Base-by-base conservation (phyloP, 1,140 invertebrate species). In the Leptopilina clavipes region DNA sequence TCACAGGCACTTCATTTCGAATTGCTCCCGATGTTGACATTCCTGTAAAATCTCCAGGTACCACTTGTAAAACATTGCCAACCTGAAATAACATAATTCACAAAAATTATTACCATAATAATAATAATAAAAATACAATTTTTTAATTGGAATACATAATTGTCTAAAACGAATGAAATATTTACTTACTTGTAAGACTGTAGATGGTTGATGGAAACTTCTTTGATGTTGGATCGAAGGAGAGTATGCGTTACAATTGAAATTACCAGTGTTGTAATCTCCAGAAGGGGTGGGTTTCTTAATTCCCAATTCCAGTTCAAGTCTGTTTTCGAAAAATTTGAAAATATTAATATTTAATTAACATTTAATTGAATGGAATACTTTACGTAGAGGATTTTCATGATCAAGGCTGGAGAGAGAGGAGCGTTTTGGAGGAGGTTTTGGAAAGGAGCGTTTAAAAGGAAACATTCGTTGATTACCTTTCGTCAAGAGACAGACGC, bases 41-140 rank as follows among this genome's bases (percentile, higher is more conserved):
- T 14, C 72, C 52, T n/a, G 73, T 77, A 43, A 83, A 86, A 52
- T 83, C 82, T 14, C 75, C 79, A 1, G 92, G 92, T 9, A 92
- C 89, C 17, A 93, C 92, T 86, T 93, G 92, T 1, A 93, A 83
- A 80, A 93, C 91, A 81, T 93, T 92, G 14, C 92, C 92, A 14
- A 93, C 90, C 89, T 92, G 88, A 76, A 74, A 59, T 45, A 72
- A 75, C 43, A 59, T 70, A n/a, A 71, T 71, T 65, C 3, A 22
- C 0, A 56, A 22, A 5, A 18, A 11, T 9, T 9, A 1, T 19
- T 22, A 56, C 1, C 2, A 11, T 18, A 1, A 10, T 5, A 8
- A 56, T 19, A n/a, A 22, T 2, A 22, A 56, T 19, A 56, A 19
- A 5, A 56, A 56, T 0, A 56, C 5, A 12, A 40, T 65, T 12